Conservation (phyloP, 2,113 vertebrate genomes). For the Zonotrichia leucophrys region DNA sequence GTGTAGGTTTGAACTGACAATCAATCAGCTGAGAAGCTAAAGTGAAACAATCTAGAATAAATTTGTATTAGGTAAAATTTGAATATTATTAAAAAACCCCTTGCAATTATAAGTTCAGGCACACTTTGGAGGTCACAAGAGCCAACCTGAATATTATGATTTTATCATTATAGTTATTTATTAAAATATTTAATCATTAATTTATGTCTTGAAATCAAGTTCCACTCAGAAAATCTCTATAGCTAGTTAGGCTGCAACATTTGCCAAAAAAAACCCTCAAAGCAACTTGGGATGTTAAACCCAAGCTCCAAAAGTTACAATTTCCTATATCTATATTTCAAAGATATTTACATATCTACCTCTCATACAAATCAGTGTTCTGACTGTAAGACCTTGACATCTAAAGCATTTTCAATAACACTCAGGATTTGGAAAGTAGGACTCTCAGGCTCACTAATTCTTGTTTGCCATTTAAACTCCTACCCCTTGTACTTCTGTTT, state of each 20-base stretch:
- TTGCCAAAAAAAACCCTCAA: not conserved
- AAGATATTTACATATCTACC: not conserved
- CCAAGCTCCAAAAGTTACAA: not conserved
- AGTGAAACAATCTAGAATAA: not conserved
- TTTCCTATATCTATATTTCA: not conserved
- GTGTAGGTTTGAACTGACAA: not conserved
- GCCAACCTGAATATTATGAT: not conserved
- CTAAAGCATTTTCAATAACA: not conserved
- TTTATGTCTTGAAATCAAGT: not conserved
- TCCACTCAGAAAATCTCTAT: not conserved
- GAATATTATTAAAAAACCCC: not conserved
- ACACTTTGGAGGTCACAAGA: not conserved
- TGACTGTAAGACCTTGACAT: not conserved
- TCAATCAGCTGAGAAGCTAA: conserved; percentile 14
- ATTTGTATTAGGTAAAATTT: not conserved
- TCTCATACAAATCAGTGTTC: not conserved
- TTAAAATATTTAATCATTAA: not conserved
- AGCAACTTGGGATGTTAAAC: not conserved
- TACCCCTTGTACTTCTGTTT: not conserved
- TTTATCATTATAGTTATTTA: not conserved
- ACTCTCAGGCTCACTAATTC: not conserved
- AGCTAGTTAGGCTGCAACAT: not conserved
- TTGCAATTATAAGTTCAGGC: not conserved
- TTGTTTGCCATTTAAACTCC: not conserved
- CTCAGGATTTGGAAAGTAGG: not conserved